Percentiles rank a stretch among this genome's conserved stretches.
These are phyloP conservation scores for Artemia sinica DNA, from an alignment of 2,888 invertebrate species.

Conservation along the genomic window DNA sequence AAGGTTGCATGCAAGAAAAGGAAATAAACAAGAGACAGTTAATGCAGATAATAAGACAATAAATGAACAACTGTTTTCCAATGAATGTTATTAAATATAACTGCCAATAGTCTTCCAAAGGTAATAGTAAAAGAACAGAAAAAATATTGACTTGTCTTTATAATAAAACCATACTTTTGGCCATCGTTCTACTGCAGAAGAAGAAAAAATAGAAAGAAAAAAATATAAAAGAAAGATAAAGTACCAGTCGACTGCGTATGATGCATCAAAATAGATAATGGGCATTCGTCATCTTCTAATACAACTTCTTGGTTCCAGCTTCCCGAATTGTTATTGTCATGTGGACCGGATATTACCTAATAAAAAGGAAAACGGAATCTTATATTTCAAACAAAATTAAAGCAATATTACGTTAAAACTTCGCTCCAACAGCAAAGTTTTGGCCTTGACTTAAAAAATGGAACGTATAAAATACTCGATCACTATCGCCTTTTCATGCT, in stretches of 20 bases:
- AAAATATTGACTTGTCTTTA: neutral
- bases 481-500: too few species aligned
- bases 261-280: slow-evolving; percentile 79
- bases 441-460: too few species aligned
- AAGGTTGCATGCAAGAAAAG: slow-evolving; percentile 11
- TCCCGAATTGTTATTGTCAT: slow-evolving; percentile 6
- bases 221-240: slow-evolving; percentile 29
- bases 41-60: neutral
- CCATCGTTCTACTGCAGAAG: too few species aligned
- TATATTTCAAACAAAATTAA: too few species aligned
- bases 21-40: neutral
- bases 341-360: neutral
- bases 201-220: neutral
- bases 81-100: neutral
- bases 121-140: neutral
- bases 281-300: slow-evolving; percentile 92
- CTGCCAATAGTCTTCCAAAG: neutral
- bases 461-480: too few species aligned
- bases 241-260: slow-evolving; percentile 68
- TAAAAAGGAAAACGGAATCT: neutral
- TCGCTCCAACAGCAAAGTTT: too few species aligned
- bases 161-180: too few species aligned
- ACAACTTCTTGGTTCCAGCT: slow-evolving; percentile 35
- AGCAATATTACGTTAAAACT: too few species aligned
- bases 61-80: neutral